Base-by-base conservation (phyloP, 2,113 vertebrate genomes). In the Gorsachius goisagi region DNA sequence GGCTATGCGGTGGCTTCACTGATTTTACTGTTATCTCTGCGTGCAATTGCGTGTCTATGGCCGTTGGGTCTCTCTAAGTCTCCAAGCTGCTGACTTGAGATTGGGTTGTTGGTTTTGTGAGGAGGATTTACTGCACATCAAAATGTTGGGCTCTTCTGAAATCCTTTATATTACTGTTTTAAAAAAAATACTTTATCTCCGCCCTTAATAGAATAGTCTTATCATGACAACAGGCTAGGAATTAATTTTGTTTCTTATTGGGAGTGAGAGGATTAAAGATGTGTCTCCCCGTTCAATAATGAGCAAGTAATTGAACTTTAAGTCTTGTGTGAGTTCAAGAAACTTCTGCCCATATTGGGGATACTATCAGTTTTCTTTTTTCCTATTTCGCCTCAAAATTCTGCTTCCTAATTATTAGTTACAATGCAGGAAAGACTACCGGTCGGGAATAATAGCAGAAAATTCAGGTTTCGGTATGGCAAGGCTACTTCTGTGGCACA, bases 11-110 rank as follows among this genome's bases (percentile, higher is more conserved):
- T 78, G 68, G 76, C 73, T 87, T 71, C 62, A 4, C 55, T 27
- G 67, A 19, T 41, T 85, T 72, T n/a, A 4, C 75, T 27, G 58
- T 8, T 83, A 41, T 17, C 64, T 92, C 73, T 0, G 3, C 1
- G 3, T 1, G 2, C n/a, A 44, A 32, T 21, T 5, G 3, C 0
- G 1, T 7, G 9, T 50, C 72, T 55, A 5, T 27, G 37, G 47
- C 62, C 2, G 0, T 45, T 64, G 3, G 68, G 49, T 22, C 11
- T 50, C 50, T 47, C 3, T 15, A 16, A 30, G 59, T 23, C 33
- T 53, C 37, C n/a, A 49, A 85, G 78, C 66, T 72, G 53, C 53
- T 53, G 71, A 14, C 9, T 60, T 24, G 33, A 58, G 59, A 22
- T 23, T 37, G 15, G 13, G 18, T 35, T 78, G 56, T 24, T 74